Evolutionary conservation across 2,113 vertebrate species (phyloP).

Genomic region (human): GRCh38 chr14:92959501-92960000

Average conservation of each 20-base stretch:
- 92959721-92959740: not conserved
- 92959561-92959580: not conserved
- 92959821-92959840: not conserved
- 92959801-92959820: not conserved
- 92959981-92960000: not conserved
- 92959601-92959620: fast-evolving
- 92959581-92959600: not conserved
- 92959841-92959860: fast-evolving
- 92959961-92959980: fast-evolving
- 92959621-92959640: not conserved
- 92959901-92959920: not conserved
- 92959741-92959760: too few species aligned
- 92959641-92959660: not conserved
- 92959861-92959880: too few species aligned
- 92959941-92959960: fast-evolving
- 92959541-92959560: not conserved
- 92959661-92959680: not conserved
- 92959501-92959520: fast-evolving
- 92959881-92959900: not conserved
- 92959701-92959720: not conserved
- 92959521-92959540: not conserved
- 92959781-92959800: not conserved
- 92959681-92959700: not conserved
- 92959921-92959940: not conserved
- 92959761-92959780: not conserved